Percentiles rank a stretch among this genome's conserved stretches.
Evolutionary conservation across 2,888 invertebrate species (phyloP).

Genomic region (Proisotoma minuta): DNA sequence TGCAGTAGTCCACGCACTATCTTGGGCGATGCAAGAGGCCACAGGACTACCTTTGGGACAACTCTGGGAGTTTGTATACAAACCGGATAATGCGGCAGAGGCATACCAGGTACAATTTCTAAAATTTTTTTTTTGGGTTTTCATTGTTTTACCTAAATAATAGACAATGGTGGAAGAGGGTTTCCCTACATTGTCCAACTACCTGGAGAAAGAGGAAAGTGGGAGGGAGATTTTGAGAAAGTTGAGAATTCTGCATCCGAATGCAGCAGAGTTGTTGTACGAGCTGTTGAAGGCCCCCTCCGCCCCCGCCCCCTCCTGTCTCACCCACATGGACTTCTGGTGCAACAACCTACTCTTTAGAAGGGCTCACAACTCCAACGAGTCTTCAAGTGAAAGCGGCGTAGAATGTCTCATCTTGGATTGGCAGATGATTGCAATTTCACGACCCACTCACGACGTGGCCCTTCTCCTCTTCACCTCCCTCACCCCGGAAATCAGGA

Average conservation of each 20-base stretch:
- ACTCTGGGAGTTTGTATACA: conserved; percentile 46
- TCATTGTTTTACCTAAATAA: not conserved
- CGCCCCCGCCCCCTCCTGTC: conserved; percentile 39
- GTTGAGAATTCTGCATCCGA: conserved; percentile 43
- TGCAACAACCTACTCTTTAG: conserved; percentile 49
- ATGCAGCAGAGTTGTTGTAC: conserved; percentile 43
- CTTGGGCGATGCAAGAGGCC: conserved; percentile 42
- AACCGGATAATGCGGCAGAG: conserved; percentile 45
- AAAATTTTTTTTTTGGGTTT: not conserved
- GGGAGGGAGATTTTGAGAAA: conserved; percentile 41
- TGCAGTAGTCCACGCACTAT: conserved; percentile 36
- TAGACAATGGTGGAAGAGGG: conserved; percentile 47
- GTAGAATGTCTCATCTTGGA: conserved; percentile 47
- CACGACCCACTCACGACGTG: conserved; percentile 47
- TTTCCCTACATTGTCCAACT: conserved; percentile 44
- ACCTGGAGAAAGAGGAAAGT: conserved; percentile 42
- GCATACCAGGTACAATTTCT: conserved; percentile 40
- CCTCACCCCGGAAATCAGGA: conserved; percentile 40
- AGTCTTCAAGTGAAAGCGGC: conserved; percentile 19
- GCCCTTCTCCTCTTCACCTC: conserved; percentile 47
- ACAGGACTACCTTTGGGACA: conserved; percentile 38
- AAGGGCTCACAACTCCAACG: conserved; percentile 26
- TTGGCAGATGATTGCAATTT: conserved; percentile 48
- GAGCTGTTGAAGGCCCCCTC: conserved; percentile 45
- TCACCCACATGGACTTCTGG: conserved; percentile 49